Evolutionary conservation across 2,888 invertebrate species (phyloP).

Genomic region (Dynastes maya): DNA sequence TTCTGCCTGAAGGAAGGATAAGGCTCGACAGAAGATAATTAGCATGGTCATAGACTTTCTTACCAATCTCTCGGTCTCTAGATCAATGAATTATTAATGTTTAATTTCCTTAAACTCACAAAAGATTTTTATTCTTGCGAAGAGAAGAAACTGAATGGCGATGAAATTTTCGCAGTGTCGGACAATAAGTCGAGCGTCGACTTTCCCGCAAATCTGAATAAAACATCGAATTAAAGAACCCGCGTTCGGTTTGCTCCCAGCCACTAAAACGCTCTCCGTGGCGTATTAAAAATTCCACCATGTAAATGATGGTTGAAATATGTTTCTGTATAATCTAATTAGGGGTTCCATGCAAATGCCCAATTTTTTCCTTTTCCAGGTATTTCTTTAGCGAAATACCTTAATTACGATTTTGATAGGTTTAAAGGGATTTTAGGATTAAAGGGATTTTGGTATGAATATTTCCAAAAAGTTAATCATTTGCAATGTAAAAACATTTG

Average conservation of each 20-base stretch:
- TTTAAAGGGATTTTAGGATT: no score
- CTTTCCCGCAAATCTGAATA: slow-evolving; percentile 27
- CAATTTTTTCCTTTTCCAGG: no score
- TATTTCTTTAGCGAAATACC: background rate
- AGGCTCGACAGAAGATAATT: background rate
- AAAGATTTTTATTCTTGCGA: slow-evolving; percentile 6
- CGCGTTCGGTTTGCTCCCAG: background rate
- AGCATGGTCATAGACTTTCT: slow-evolving; percentile 2
- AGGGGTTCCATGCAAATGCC: background rate
- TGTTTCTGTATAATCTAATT: slow-evolving; percentile 18
- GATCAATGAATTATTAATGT: slow-evolving; percentile 35
- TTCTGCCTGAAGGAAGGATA: background rate
- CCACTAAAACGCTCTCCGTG: background rate
- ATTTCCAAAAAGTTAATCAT: no score
- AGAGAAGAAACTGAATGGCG: background rate
- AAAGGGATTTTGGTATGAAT: no score
- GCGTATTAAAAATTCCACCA: background rate
- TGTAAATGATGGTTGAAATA: slow-evolving; percentile 11
- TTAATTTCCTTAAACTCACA: slow-evolving; percentile 35
- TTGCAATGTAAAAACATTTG: no score
- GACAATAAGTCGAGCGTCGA: slow-evolving; percentile 20
- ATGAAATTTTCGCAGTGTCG: slow-evolving; percentile 25
- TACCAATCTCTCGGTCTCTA: background rate
- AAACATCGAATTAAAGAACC: slow-evolving; percentile 21
- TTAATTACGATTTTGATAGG: background rate